phyloP scores from a whole-genome alignment of 1,140 invertebrate genomes.

The Cydia strobilella region DNA sequence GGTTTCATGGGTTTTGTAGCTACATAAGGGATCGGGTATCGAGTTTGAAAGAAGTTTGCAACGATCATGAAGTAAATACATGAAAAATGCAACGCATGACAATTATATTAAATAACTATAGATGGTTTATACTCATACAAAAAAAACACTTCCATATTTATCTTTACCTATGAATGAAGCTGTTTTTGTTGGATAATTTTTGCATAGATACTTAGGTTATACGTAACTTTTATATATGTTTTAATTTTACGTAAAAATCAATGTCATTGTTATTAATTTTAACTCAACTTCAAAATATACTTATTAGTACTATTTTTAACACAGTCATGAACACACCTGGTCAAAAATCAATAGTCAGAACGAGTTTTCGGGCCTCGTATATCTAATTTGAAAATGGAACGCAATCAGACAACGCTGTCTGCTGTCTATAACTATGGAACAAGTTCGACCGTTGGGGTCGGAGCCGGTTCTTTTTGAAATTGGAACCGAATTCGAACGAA shows the following conservation, averaged over 20 bases:
- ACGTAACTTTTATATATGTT: no score
- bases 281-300: not conserved
- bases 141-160: no score
- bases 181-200: no score
- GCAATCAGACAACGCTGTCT: conserved; percentile 11
- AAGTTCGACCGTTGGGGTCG: conserved; percentile 14
- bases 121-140: no score
- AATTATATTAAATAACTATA: no score
- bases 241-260: not conserved
- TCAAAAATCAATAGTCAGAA: conserved; percentile 16
- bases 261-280: no score
- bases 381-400: conserved; percentile 21
- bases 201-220: no score
- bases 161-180: no score
- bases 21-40: not conserved
- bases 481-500: conserved; percentile 18
- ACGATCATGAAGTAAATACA: no score
- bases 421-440: conserved; percentile 16
- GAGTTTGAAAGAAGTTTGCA: no score
- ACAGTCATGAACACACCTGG: not conserved
- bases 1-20: not conserved
- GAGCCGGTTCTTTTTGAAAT: conserved; percentile 31
- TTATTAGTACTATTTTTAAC: conserved; percentile 3
- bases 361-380: not conserved
- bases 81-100: no score